phyloP scores from a whole-genome alignment of 2,888 invertebrate genomes.

The Homarus gammarus region DNA sequence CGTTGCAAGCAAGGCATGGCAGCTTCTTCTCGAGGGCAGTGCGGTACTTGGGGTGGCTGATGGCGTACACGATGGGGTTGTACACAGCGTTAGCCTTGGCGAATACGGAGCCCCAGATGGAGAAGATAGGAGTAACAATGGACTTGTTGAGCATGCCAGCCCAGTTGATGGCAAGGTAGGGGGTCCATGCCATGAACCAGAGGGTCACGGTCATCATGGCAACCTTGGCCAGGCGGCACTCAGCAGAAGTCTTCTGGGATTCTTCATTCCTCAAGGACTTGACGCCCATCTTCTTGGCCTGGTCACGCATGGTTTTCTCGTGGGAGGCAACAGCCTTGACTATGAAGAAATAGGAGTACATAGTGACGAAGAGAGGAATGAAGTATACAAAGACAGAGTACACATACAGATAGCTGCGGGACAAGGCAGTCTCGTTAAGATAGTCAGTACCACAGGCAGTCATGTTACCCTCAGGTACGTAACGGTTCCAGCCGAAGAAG shows the following conservation, averaged over 20 bases:
- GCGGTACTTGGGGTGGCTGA: conserved; percentile 77
- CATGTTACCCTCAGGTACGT: conserved; percentile 80
- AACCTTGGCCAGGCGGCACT: conserved; percentile 76
- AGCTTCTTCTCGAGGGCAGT: conserved; percentile 73
- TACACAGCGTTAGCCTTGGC: conserved; percentile 80
- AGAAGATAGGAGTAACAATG: conserved; percentile 72
- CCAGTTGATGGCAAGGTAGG: conserved; percentile 78
- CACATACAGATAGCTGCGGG: conserved; percentile 76
- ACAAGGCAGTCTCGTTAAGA: conserved; percentile 57
- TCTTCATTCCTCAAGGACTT: conserved; percentile 73
- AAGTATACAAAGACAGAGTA: conserved; percentile 69
- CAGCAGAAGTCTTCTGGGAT: conserved; percentile 73
- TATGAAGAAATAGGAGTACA: conserved; percentile 79
- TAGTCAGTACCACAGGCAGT: conserved; percentile 80
- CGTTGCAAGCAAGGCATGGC: conserved; percentile 60
- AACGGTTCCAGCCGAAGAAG: conserved; percentile 79
- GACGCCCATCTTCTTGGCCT: conserved; percentile 77
- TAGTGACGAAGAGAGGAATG: conserved; percentile 78
- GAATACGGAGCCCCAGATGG: conserved; percentile 79
- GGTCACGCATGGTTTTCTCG: conserved; percentile 77
- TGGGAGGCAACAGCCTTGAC: conserved; percentile 77
- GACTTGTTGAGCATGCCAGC: conserved; percentile 77
- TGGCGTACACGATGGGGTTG: conserved; percentile 78
- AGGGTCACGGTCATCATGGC: conserved; percentile 76
- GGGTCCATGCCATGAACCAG: conserved; percentile 78